Conservation (phyloP, 2,888 invertebrate species). For the Parnassius glacialis region DNA sequence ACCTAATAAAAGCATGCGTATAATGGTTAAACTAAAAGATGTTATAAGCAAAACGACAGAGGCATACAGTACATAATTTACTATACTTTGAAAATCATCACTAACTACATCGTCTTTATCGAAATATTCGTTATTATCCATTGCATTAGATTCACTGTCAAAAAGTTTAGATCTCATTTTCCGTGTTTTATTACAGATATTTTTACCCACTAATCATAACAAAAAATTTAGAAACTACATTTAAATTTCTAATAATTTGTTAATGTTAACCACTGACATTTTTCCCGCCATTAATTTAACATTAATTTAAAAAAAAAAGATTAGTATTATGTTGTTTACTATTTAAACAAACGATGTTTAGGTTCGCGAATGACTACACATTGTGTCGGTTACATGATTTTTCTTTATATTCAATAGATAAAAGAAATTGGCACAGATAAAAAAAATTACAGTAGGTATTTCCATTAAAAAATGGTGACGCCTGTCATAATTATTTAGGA, state of each 20-base stretch:
- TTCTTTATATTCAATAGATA: slow-evolving; percentile 18
- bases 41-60: slow-evolving; percentile 2
- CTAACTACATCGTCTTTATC: slow-evolving; percentile 4
- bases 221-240: not conserved
- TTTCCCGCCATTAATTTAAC: no score
- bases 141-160: not conserved
- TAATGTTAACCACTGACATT: no score
- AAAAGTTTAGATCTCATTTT: slow-evolving; percentile 15
- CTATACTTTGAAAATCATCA: not conserved
- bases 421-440: slow-evolving; percentile 19
- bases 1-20: slow-evolving; percentile 17
- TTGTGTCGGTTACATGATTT: not conserved
- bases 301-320: no score
- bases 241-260: not conserved
- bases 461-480: slow-evolving; percentile 5
- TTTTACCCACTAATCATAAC: not conserved
- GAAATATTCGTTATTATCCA: slow-evolving; percentile 10
- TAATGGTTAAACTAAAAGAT: slow-evolving; percentile 8
- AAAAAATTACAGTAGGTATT: slow-evolving; percentile 10
- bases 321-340: not conserved
- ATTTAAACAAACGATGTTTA: not conserved
- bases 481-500: slow-evolving; percentile 6
- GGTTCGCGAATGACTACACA: not conserved
- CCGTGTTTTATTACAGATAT: not conserved
- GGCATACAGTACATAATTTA: slow-evolving; percentile 9